Conservation (phyloP, 2,888 invertebrate species). For the Zeuzera pyrina region DNA sequence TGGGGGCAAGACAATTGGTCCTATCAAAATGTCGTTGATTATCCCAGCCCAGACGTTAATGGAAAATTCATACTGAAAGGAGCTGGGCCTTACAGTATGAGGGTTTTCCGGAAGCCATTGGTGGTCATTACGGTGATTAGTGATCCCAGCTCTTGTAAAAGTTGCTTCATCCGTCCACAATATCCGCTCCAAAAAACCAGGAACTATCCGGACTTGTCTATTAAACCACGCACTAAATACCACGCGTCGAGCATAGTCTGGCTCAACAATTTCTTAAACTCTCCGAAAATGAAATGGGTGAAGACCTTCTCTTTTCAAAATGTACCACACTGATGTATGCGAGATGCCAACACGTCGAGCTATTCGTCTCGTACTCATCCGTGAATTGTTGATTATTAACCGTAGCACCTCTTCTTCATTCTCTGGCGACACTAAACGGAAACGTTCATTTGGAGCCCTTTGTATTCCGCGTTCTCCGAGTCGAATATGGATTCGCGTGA, state of each 20-base stretch:
- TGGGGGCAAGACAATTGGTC: constrained; percentile 1
- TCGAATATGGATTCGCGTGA: background rate
- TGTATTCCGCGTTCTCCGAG: background rate
- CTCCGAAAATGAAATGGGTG: constrained; percentile 4
- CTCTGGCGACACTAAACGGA: background rate
- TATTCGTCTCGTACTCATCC: constrained; percentile 6
- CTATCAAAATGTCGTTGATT: constrained; percentile 1
- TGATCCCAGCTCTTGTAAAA: constrained; percentile 6
- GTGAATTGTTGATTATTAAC: background rate
- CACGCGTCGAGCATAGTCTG: background rate
- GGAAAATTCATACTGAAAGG: constrained; percentile 6
- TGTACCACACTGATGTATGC: constrained; percentile 6
- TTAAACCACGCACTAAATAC: constrained; percentile 1
- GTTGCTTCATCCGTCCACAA: constrained; percentile 7
- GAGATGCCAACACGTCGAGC: constrained; percentile 2
- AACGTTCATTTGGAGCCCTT: constrained; percentile 1
- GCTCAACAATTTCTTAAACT: constrained; percentile 1
- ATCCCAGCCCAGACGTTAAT: constrained; percentile 1
- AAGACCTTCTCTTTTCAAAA: constrained; percentile 4
- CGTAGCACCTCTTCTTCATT: constrained; percentile 3
- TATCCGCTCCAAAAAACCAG: constrained; percentile 2
- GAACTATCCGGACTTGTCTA: background rate
- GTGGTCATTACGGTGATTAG: constrained; percentile 4
- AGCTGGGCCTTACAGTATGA: constrained; percentile 1
- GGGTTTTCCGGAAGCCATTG: constrained; percentile 5